Conservation (phyloP, 1,140 invertebrate species). For the Pissodes strobi region DNA sequence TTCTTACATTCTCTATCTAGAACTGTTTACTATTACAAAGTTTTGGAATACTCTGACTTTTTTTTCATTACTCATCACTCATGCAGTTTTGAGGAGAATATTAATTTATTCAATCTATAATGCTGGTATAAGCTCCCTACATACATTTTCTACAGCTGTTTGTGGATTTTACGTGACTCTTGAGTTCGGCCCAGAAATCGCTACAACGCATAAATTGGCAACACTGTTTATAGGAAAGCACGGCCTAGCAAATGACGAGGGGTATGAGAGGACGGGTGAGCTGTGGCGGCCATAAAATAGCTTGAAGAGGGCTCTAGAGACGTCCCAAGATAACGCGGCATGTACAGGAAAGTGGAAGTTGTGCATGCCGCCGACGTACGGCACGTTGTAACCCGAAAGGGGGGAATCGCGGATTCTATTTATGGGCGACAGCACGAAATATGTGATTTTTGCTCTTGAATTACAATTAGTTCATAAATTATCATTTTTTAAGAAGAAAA, state of each 20-base stretch:
- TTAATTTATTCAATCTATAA: no score
- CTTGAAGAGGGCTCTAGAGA: constrained; percentile 53
- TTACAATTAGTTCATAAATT: constrained; percentile 13
- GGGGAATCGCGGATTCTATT: constrained; percentile 14
- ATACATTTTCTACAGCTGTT: no score
- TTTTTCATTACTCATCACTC: no score
- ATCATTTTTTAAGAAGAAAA: no score
- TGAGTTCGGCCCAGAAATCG: no score
- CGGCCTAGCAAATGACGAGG: constrained; percentile 8
- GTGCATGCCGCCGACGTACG: constrained; percentile 32
- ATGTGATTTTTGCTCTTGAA: constrained; percentile 15
- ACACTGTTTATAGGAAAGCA: constrained; percentile 3
- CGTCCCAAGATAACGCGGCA: constrained; percentile 45
- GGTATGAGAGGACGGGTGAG: constrained; percentile 26
- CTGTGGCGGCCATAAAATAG: constrained; percentile 49
- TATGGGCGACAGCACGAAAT: constrained; percentile 17
- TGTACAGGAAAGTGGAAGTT: constrained; percentile 35
- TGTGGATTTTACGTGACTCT: no score
- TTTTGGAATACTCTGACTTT: no score
- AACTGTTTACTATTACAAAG: no score
- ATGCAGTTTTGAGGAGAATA: no score
- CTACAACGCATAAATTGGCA: no score
- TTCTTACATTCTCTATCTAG: no score
- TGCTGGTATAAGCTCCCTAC: no score
- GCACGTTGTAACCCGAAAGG: constrained; percentile 16